phyloP scores from a whole-genome alignment of 92 coral and sea anemone species.

The Heteractis magnifica region DNA sequence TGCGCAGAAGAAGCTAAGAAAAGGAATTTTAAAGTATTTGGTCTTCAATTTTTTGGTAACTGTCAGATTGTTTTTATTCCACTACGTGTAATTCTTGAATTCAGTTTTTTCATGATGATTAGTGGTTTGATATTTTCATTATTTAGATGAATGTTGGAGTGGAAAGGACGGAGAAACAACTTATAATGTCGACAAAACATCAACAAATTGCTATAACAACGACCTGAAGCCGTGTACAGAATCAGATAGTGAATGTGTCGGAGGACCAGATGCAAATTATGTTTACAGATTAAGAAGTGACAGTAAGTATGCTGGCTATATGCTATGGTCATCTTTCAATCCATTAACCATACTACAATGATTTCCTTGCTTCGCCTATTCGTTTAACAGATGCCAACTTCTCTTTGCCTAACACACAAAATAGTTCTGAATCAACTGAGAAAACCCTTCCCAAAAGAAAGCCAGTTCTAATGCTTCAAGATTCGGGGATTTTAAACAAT shows the following conservation, averaged over 20 bases:
- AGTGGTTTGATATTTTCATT: neutral
- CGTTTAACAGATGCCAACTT: no score
- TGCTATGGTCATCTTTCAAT: neutral
- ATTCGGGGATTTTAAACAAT: neutral
- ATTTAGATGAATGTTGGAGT: slow-evolving; percentile 73
- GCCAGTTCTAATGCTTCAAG: neutral
- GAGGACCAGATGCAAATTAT: slow-evolving; percentile 53
- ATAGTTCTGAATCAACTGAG: no score
- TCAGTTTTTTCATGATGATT: neutral
- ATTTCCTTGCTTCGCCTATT: no score
- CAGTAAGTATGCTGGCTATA: neutral
- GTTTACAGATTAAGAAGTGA: slow-evolving; percentile 29
- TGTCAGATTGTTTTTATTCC: neutral
- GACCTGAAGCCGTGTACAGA: slow-evolving; percentile 26
- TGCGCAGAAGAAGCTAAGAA: slow-evolving; percentile 73
- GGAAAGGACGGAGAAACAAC: slow-evolving; percentile 49
- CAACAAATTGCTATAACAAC: slow-evolving; percentile 43
- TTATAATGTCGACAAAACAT: slow-evolving; percentile 42
- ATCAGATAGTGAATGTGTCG: slow-evolving; percentile 48
- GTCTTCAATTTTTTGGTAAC: slow-evolving; percentile 86
- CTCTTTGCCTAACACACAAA: no score
- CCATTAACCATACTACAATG: neutral
- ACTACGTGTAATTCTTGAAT: neutral
- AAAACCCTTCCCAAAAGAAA: neutral
- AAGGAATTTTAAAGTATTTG: slow-evolving; percentile 51